These are phyloP conservation scores for Seladonia tumulorum DNA, from an alignment of 2,888 invertebrate species.

Conservation along the genomic window DNA sequence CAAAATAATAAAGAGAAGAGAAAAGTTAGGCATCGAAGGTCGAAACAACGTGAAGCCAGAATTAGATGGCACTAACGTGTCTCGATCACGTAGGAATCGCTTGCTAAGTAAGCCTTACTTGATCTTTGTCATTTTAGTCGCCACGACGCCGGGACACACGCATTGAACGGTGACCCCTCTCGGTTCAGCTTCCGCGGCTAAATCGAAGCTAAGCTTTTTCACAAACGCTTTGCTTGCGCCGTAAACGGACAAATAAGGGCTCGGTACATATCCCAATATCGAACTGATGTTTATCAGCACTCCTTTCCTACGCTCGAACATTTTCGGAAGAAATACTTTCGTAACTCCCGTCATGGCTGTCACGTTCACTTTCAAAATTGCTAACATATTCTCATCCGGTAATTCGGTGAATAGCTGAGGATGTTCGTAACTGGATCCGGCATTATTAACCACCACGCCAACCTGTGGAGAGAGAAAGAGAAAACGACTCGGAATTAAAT, in stretches of 20 bases:
- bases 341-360: conserved; percentile 87
- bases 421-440: conserved; percentile 88
- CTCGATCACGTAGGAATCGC: conserved; percentile 26
- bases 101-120: conserved; percentile 70
- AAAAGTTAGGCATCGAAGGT: neutral
- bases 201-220: conserved; percentile 91
- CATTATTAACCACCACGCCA: conserved; percentile 87
- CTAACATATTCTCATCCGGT: conserved; percentile 79
- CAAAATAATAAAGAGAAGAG: neutral
- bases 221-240: conserved; percentile 95
- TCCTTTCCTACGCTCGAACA: conserved; percentile 92
- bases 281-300: conserved; percentile 96
- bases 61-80: neutral
- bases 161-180: conserved; percentile 92
- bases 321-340: conserved; percentile 90
- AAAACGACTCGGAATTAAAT: neutral
- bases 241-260: conserved; percentile 93
- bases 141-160: conserved; percentile 94
- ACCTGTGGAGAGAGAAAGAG: conserved; percentile 69
- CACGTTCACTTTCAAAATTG: conserved; percentile 85
- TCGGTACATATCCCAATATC: conserved; percentile 91
- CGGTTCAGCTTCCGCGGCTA: conserved; percentile 90
- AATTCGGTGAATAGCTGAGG: conserved; percentile 85
- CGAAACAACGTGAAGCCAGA: neutral
- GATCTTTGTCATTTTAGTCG: conserved; percentile 96